phyloP scores from a whole-genome alignment of 2,888 invertebrate species.

The Drosophila nr. perissopoda region DNA sequence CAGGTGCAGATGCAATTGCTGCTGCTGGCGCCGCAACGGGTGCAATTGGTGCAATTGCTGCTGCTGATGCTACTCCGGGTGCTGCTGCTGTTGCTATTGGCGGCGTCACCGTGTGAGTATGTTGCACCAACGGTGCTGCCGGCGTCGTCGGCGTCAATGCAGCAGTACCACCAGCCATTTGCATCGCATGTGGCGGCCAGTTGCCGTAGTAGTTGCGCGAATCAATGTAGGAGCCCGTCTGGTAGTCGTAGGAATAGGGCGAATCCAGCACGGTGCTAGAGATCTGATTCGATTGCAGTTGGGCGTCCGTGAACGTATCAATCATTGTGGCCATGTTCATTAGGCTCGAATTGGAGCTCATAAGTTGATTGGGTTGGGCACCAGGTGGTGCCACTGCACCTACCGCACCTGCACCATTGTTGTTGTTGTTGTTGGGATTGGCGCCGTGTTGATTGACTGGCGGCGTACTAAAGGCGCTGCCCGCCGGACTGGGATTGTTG shows the following conservation, averaged over 20 bases:
- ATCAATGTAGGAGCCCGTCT: constrained; percentile 86
- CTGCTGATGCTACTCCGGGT: constrained; percentile 28
- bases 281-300: constrained; percentile 93
- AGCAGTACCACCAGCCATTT: constrained; percentile 59
- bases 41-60: constrained; percentile 31
- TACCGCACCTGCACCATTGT: constrained; percentile 32
- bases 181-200: constrained; percentile 86
- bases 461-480: constrained; percentile 85
- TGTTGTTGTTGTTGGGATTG: constrained; percentile 56
- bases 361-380: constrained; percentile 83
- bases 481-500: constrained; percentile 87
- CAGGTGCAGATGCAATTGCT: constrained; percentile 41
- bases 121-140: constrained; percentile 51
- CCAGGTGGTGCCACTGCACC: constrained; percentile 54
- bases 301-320: constrained; percentile 91
- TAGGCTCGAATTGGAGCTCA: constrained; percentile 86
- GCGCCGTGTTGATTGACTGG: constrained; percentile 82
- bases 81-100: constrained; percentile 37
- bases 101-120: constrained; percentile 85
- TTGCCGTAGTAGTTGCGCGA: constrained; percentile 89
- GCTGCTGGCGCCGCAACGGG: constrained; percentile 34
- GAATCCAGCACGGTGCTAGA: constrained; percentile 93
- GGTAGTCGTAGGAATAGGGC: constrained; percentile 88
- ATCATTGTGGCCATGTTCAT: constrained; percentile 92
- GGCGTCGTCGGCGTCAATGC: constrained; percentile 62